A percentile compares a stretch with the other conserved stretches of the same genome.
These are phyloP conservation scores for Calliphora vomitoria DNA, from an alignment of 2,888 invertebrate species.

Conservation along the genomic window DNA sequence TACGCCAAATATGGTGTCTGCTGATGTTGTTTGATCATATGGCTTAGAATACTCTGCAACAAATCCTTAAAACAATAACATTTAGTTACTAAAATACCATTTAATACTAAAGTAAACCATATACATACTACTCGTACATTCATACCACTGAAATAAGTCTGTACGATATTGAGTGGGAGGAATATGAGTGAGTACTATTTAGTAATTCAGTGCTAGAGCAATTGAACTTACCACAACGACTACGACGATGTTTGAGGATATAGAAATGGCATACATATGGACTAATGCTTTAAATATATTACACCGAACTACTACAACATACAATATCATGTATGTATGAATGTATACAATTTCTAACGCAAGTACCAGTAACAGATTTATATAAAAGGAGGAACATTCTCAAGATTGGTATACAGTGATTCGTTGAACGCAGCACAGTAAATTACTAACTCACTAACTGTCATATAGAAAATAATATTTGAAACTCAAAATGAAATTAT, in stretches of 20 bases:
- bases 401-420: conserved; percentile 47
- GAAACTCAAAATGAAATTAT: conserved; percentile 55
- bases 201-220: neutral
- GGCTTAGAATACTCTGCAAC: conserved; percentile 40
- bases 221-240: conserved; percentile 11
- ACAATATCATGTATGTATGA: neutral
- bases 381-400: conserved; percentile 63
- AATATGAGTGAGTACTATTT: neutral
- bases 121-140: neutral
- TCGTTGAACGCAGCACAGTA: conserved; percentile 22
- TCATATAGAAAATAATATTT: neutral
- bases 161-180: neutral
- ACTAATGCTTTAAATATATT: conserved; percentile 24
- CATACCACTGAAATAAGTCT: conserved; percentile 2
- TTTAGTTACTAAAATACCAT: conserved; percentile 50
- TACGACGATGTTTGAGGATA: neutral
- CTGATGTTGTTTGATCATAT: conserved; percentile 72
- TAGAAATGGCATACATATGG: conserved; percentile 32
- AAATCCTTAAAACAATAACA: conserved; percentile 68
- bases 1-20: conserved; percentile 50
- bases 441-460: conserved; percentile 5
- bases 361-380: conserved; percentile 12
- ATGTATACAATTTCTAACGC: neutral
- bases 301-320: conserved; percentile 2
- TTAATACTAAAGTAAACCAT: conserved; percentile 49